Conservation (phyloP, 2,888 invertebrate species). For the Hypercompe scribonia region DNA sequence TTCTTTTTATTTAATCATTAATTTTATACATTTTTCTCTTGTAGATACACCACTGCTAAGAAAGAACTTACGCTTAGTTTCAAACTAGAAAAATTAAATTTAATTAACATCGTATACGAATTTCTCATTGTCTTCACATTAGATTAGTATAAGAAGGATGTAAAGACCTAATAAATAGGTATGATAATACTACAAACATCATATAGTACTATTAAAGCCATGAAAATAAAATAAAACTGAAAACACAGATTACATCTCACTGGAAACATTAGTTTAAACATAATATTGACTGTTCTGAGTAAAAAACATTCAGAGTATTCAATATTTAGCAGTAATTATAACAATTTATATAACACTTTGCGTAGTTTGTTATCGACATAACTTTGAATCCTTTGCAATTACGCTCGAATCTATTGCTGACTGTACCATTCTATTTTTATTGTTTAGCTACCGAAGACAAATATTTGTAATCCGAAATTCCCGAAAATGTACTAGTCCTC, state of each 20-base stretch:
- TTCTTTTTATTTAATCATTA: too few species aligned
- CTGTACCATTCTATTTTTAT: not conserved
- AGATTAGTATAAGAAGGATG: too few species aligned
- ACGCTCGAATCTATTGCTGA: not conserved
- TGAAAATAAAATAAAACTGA: not conserved
- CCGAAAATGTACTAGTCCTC: not conserved
- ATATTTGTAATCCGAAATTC: not conserved
- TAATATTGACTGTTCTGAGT: not conserved
- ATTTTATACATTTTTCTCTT: too few species aligned
- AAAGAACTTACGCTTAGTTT: too few species aligned
- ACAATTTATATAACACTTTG: not conserved
- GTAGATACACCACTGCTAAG: too few species aligned
- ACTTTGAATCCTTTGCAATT: not conserved
- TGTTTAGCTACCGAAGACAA: not conserved
- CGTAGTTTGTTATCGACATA: not conserved
- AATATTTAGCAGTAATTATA: not conserved
- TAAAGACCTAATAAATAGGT: too few species aligned
- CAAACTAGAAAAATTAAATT: too few species aligned
- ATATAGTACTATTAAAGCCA: too few species aligned
- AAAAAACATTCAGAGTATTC: not conserved
- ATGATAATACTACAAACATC: too few species aligned
- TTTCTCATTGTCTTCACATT: too few species aligned
- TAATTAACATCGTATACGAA: too few species aligned
- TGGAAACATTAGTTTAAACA: not conserved
- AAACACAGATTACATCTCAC: not conserved